Conservation (phyloP, 23 tunicate genomes). For the Styela clava region DNA sequence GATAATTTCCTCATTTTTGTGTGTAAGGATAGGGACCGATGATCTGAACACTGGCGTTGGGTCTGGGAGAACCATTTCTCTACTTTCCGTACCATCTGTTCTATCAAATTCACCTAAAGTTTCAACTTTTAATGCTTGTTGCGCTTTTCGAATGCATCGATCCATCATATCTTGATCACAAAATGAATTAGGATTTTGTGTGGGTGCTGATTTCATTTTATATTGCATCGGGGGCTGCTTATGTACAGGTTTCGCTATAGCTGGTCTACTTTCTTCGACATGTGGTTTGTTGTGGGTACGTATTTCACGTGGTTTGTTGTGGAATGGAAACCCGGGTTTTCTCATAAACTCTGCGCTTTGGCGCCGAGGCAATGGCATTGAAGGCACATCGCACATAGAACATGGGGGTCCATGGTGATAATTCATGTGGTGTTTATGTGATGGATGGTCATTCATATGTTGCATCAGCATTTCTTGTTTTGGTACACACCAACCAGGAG, state of each 20-base stretch:
- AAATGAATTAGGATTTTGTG: neutral
- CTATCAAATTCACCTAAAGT: neutral
- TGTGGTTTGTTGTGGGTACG: neutral
- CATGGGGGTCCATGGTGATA: neutral
- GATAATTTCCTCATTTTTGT: too few species aligned
- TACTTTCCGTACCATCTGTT: neutral
- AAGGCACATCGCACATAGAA: neutral
- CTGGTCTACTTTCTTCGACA: neutral
- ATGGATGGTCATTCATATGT: neutral
- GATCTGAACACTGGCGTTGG: neutral
- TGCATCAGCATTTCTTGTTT: neutral
- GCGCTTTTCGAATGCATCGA: constrained; percentile 72
- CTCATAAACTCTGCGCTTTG: neutral
- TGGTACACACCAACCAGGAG: neutral
- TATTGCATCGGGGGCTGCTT: neutral
- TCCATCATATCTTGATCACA: constrained; percentile 54
- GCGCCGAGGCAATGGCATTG: neutral
- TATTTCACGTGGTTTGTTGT: neutral
- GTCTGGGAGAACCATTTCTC: neutral
- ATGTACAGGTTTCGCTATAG: neutral
- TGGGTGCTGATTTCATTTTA: neutral
- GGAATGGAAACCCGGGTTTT: neutral
- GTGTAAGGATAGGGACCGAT: neutral
- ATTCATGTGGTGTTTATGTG: neutral
- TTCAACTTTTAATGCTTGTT: constrained; percentile 12